These are phyloP conservation scores for Anser brachyrhynchus DNA, from an alignment of 2,113 vertebrate species.

Conservation along the genomic window DNA sequence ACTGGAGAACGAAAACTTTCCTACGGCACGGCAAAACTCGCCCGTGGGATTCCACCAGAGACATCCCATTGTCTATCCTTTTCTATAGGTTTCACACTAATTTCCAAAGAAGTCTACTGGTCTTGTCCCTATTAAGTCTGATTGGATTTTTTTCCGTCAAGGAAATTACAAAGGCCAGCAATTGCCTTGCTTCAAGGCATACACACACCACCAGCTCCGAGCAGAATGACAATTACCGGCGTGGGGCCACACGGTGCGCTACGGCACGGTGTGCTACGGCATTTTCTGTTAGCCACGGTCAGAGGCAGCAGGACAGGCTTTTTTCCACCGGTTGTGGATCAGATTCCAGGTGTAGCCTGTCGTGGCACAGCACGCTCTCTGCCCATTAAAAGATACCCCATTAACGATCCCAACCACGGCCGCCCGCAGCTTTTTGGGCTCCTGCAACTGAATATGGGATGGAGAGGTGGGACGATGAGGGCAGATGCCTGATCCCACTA, in stretches of 20 bases:
- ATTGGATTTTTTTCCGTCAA: neutral
- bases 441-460: neutral
- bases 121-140: neutral
- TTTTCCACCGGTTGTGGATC: neutral
- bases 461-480: neutral
- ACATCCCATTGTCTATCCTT: neutral
- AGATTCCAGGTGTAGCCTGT: neutral
- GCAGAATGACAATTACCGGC: neutral
- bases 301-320: neutral
- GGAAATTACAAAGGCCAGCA: neutral
- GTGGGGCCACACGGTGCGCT: fast-evolving
- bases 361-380: neutral
- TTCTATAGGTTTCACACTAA: neutral
- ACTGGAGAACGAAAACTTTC: neutral
- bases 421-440: neutral
- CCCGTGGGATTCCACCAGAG: neutral
- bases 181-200: neutral
- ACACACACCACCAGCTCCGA: fast-evolving
- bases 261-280: neutral
- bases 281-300: neutral
- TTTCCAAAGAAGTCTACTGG: neutral
- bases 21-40: neutral
- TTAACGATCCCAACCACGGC: neutral
- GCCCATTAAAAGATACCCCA: neutral
- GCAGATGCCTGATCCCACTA: neutral